These are phyloP conservation scores for Cephus spinipes DNA, from an alignment of 2,888 invertebrate genomes.

Conservation along the genomic window DNA sequence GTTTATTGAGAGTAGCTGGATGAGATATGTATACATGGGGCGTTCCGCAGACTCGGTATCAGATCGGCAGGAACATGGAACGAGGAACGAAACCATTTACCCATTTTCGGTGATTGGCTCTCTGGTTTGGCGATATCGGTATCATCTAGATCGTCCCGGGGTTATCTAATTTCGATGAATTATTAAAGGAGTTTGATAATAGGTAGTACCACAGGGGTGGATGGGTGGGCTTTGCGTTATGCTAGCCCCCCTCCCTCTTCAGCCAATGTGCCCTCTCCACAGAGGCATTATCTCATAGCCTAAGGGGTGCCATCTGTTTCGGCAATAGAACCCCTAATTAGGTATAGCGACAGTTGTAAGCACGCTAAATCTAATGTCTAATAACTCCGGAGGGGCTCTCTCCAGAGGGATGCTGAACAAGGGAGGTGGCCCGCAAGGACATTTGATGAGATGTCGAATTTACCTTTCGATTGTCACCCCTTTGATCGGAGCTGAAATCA, in stretches of 20 bases:
- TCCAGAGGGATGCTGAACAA: not conserved
- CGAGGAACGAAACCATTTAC: slow-evolving; percentile 49
- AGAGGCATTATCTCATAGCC: slow-evolving; percentile 57
- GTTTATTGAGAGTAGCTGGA: slow-evolving; percentile 9
- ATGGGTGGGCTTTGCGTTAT: slow-evolving; percentile 1
- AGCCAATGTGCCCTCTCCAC: slow-evolving; percentile 24
- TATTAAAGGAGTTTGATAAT: slow-evolving; percentile 54
- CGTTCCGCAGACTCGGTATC: slow-evolving; percentile 47
- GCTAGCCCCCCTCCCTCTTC: not conserved
- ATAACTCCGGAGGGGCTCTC: slow-evolving; percentile 1
- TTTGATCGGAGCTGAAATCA: not conserved
- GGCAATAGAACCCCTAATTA: slow-evolving; percentile 58
- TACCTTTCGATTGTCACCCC: not conserved
- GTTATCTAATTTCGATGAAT: slow-evolving; percentile 54
- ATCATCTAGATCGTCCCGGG: slow-evolving; percentile 20
- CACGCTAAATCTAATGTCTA: slow-evolving; percentile 61
- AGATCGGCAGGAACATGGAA: slow-evolving; percentile 36
- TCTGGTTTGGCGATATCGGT: slow-evolving; percentile 10
- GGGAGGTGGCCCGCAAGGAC: not conserved
- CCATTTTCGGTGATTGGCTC: slow-evolving; percentile 34
- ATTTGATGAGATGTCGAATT: not conserved
- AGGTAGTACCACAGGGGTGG: slow-evolving; percentile 11
- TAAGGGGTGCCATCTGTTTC: slow-evolving; percentile 64
- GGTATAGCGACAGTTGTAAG: slow-evolving; percentile 57
- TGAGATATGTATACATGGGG: slow-evolving; percentile 11